Base-by-base conservation (phyloP, 2,888 invertebrate species). In the Liposcelis brunnea region DNA sequence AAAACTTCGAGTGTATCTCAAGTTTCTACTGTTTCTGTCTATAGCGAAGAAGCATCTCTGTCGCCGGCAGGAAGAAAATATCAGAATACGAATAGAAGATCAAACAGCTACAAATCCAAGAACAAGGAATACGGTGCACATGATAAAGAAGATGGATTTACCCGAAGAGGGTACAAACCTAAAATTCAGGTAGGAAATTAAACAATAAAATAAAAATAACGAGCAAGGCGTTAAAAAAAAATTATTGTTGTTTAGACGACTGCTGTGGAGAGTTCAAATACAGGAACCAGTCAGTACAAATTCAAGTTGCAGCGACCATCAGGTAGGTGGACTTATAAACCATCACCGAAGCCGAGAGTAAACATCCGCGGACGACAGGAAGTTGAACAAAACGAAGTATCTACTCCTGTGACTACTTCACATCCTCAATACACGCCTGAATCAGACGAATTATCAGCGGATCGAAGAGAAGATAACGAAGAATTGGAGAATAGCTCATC, bases 291-390 rank as follows among this genome's bases (percentile, higher is more conserved):
- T 51, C 65, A 81, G 48, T 82, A 81, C 58, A 83, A 84, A 63
- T 79, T 85, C 55, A 87, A 86, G 60, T 64, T 87, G 36, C 82
- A 84, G 57, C 71, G 86, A 38, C 71, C 84, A 11, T 83, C 80
- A 42, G 86, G 87, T 44, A 75, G 89, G 53, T 89, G 89, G 89
- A 84, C 86, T 55, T 89, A 87, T 62, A 87, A 86, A 65, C 85
- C 87, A 8, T 82, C 86, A 18, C 79, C 86, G 0, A 89, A 86
- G 61, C 87, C 89, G 2, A 74, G 85, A 60, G 78, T 89, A 7
- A 76, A 76, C 43, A 86, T 87, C 52, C 70, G 83, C 44, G 81
- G 83, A 58, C 72, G 74, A 54, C 69, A 68, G 51, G 70, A 69
- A 46, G 72, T 72, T 47, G 35, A 46, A 18, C 50, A 52, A 18